A percentile compares a stretch with the other conserved stretches of the same genome.
Evolutionary conservation across 2,113 vertebrate genomes (phyloP).

Genomic region (Marmota monax): DNA sequence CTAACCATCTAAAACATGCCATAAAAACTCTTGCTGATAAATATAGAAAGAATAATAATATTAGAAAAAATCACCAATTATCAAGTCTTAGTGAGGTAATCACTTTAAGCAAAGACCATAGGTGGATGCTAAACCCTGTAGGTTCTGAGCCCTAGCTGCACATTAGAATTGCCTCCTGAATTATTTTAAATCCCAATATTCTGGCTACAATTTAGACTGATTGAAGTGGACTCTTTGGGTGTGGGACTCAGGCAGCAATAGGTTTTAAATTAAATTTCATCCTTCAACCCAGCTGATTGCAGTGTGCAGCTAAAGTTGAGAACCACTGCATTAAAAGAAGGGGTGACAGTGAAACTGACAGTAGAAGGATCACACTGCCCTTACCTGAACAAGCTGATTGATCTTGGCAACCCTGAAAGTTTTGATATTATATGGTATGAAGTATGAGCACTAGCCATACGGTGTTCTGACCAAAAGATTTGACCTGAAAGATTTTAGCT

Average conservation of each 20-base stretch:
- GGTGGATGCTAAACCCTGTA: background rate
- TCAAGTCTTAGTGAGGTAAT: background rate
- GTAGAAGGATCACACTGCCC: background rate
- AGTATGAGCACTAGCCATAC: background rate
- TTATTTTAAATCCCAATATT: slow-evolving; percentile 2
- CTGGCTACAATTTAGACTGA: background rate
- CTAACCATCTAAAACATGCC: background rate
- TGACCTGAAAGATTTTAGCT: background rate
- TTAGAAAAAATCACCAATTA: background rate
- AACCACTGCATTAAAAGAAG: background rate
- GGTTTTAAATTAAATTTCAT: background rate
- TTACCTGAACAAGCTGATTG: background rate
- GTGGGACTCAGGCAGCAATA: background rate
- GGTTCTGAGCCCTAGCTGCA: background rate
- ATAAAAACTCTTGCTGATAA: slow-evolving; percentile 21
- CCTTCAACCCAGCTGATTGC: background rate
- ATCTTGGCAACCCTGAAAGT: background rate
- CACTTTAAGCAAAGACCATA: slow-evolving; percentile 11
- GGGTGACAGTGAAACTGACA: background rate
- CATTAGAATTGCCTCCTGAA: background rate
- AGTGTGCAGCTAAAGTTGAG: background rate
- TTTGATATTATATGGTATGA: background rate
- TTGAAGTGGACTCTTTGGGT: background rate
- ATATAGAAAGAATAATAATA: background rate
- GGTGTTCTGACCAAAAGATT: background rate